Evolutionary conservation across 2,797 vertebrate genomes (phyloP).

Genomic region (Pseudocheirus occidentalis): DNA sequence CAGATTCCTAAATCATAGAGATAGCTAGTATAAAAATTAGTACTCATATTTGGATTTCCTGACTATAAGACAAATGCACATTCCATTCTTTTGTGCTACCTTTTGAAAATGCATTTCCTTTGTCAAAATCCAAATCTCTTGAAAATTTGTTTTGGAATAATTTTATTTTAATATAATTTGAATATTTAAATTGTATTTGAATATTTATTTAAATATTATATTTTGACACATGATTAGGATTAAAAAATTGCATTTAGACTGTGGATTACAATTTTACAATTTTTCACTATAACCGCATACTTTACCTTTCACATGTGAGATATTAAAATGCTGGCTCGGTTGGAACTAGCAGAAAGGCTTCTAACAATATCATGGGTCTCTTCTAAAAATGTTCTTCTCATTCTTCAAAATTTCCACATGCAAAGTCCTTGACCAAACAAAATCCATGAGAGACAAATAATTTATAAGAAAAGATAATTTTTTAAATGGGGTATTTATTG

Average conservation of each 20-base stretch:
- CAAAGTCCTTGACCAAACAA: neutral
- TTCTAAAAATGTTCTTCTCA: neutral
- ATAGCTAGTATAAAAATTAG: neutral
- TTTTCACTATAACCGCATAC: neutral
- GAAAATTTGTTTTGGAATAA: neutral
- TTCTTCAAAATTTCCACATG: neutral
- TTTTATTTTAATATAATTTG: too few relatives aligned
- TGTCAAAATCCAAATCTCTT: neutral
- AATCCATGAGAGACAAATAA: neutral
- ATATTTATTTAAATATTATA: too few relatives aligned
- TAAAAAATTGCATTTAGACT: neutral
- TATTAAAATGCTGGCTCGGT: neutral
- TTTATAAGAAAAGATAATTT: neutral
- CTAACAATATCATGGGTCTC: neutral
- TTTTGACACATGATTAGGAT: neutral
- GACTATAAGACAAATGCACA: neutral
- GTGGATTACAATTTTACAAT: neutral
- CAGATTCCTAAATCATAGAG: neutral
- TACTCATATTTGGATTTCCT: neutral
- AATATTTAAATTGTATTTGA: too few relatives aligned
- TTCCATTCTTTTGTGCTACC: neutral
- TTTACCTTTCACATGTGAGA: neutral
- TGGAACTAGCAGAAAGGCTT: neutral
- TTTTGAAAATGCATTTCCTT: neutral
- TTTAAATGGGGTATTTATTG: too few relatives aligned